Base-by-base conservation (phyloP, 2,888 invertebrate genomes). In the Aplocera efformata region DNA sequence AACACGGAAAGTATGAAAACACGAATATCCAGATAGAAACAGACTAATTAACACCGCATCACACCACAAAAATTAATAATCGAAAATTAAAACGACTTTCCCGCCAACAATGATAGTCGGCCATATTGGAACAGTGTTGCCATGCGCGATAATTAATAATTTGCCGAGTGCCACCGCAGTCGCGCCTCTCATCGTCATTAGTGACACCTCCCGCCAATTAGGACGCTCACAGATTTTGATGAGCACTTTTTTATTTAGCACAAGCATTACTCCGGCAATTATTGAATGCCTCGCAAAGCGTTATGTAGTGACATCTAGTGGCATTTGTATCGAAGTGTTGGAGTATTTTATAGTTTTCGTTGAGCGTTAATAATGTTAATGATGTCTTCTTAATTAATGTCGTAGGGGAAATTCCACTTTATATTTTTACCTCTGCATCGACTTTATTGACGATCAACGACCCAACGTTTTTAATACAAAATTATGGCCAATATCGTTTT, bases 131-230 rank as follows among this genome's bases (percentile, higher is more conserved):
- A 59, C 75, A 67, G 81, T 84, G 85, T 82, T 84, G 74, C 84
- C 83, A 85, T 74, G 79, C 84, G 83, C 71, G 71, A 85, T 86
- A 86, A 88, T 86, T 85, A 86, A 81, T 85, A 86, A 85, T 86
- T 84, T 80, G 80, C 70, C 69, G 67, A 55, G 55, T 52, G 49
- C 70, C 67, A 56, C 49, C 55, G 52, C 53, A 52, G 47, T 53
- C 48, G 52, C 56, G 53, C 52, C 74, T 74, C 77, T 76, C 67
- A 70, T 53, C 79, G 75, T 85, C 86, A 86, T 86, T 86, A 85
- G 83, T 73, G 85, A 86, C 86, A 86, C 88, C 86, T 86, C 84
- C 71, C 81, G 75, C 88, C 86, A 86, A 88, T 85, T 84, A 85
- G 72, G 72, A 77, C 67, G 76, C 75, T 70, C 74, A 60, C 72